These are phyloP conservation scores for Drosophila lacertosa DNA, from an alignment of 1,140 invertebrate species.

Conservation along the genomic window DNA sequence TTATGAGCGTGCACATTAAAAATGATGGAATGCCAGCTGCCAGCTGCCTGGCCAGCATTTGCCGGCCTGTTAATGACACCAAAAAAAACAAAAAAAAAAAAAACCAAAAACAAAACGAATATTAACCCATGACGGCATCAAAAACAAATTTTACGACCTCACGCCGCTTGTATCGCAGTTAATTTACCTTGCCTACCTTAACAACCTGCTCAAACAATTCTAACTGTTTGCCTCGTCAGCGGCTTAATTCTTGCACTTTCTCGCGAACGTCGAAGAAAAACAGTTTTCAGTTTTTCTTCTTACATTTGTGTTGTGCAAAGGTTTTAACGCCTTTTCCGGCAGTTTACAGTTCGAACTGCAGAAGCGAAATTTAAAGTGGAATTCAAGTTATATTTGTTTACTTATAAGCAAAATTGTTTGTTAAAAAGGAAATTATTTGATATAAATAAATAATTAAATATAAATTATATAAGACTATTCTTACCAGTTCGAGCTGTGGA, in stretches of 20 bases:
- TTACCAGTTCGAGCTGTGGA: no score
- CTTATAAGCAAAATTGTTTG: no score
- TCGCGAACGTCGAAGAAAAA: background rate
- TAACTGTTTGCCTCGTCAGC: slow-evolving; percentile 47
- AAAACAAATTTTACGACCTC: slow-evolving; percentile 64
- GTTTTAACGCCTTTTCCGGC: slow-evolving; percentile 45
- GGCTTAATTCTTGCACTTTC: slow-evolving; percentile 45
- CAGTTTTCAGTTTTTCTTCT: slow-evolving; percentile 8
- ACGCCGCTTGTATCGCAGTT: slow-evolving; percentile 57
- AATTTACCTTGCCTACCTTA: no score
- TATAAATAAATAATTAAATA: background rate
- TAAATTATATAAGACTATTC: no score
- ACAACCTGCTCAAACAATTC: slow-evolving; percentile 52
- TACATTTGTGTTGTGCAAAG: slow-evolving; percentile 27
- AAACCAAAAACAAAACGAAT: slow-evolving; percentile 19
- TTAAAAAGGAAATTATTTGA: no score
- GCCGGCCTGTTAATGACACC: slow-evolving; percentile 38
- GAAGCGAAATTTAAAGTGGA: slow-evolving; percentile 11
- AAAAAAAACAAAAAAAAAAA: slow-evolving; percentile 1
- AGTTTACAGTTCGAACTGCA: slow-evolving; percentile 28
- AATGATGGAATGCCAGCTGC: slow-evolving; percentile 73
- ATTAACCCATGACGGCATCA: slow-evolving; percentile 65
- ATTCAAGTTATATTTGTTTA: background rate
- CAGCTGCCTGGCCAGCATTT: slow-evolving; percentile 46
- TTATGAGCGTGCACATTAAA: slow-evolving; percentile 47